These are phyloP conservation scores for Halichoeres trimaculatus DNA, from an alignment of 2,113 vertebrate species.

Conservation along the genomic window DNA sequence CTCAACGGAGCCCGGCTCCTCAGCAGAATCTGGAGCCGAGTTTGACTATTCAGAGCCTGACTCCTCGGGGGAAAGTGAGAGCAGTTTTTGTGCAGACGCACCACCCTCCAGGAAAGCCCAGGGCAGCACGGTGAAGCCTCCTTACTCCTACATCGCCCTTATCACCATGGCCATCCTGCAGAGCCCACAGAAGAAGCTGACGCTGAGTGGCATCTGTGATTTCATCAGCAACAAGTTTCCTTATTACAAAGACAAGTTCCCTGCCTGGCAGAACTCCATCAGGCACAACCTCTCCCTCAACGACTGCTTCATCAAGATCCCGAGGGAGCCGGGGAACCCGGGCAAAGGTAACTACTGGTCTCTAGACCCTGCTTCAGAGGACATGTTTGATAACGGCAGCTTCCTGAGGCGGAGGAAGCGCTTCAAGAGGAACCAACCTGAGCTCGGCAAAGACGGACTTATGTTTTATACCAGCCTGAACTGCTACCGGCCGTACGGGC, in stretches of 20 bases:
- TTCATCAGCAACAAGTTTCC: constrained; percentile 93
- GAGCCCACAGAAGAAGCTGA: constrained; percentile 89
- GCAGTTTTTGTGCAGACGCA: constrained; percentile 69
- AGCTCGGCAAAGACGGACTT: constrained; percentile 75
- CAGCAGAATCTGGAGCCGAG: constrained; percentile 70
- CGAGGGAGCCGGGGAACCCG: constrained; percentile 92
- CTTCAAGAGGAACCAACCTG: constrained; percentile 87
- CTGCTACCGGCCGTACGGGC: constrained; percentile 77
- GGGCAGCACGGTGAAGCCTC: constrained; percentile 85
- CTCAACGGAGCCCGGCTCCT: constrained; percentile 38
- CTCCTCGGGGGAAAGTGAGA: constrained; percentile 77
- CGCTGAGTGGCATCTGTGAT: constrained; percentile 91
- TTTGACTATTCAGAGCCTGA: constrained; percentile 79
- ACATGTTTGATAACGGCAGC: constrained; percentile 95
- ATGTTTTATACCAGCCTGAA: constrained; percentile 78
- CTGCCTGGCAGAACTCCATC: constrained; percentile 97
- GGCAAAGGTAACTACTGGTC: constrained; percentile 99
- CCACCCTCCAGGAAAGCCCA: constrained; percentile 40
- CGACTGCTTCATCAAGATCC: constrained; percentile 97
- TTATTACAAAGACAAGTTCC: constrained; percentile 90
- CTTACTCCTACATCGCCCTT: constrained; percentile 93
- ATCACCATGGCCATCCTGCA: constrained; percentile 95
- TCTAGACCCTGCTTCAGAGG: constrained; percentile 90
- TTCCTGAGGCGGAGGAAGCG: constrained; percentile 91
- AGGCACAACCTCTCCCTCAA: constrained; percentile 96